phyloP scores from a whole-genome alignment of 2,797 vertebrate species.

The Enteromius trimaculatus region DNA sequence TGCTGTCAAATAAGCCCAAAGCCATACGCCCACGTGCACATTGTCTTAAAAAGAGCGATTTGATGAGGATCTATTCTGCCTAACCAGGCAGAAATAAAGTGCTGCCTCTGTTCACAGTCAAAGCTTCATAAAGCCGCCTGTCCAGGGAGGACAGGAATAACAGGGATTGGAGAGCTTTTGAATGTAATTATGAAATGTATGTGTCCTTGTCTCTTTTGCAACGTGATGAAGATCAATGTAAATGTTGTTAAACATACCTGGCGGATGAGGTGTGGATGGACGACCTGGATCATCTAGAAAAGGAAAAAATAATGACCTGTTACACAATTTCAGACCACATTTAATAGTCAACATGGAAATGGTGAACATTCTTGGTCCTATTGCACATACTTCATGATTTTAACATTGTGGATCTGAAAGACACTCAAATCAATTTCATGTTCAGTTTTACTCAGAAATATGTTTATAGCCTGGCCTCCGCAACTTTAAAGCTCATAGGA shows the following conservation, averaged over 20 bases:
- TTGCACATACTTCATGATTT: not conserved
- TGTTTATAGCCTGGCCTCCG: not conserved
- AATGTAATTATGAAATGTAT: conserved; percentile 30
- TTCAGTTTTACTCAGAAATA: not conserved
- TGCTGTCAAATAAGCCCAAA: conserved; percentile 79
- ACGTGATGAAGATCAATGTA: not conserved
- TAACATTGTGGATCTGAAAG: not conserved
- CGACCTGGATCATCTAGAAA: conserved; percentile 1
- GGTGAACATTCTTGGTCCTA: not conserved
- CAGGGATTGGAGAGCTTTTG: conserved; percentile 1
- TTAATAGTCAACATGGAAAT: not conserved
- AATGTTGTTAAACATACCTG: not conserved
- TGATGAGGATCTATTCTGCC: conserved; percentile 67
- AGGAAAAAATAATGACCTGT: not conserved
- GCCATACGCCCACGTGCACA: conserved; percentile 76
- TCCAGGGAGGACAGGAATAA: conserved; percentile 34
- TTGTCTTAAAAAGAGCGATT: conserved; percentile 73
- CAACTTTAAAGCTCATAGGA: no score
- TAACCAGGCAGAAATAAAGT: conserved; percentile 64
- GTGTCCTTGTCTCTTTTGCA: not conserved
- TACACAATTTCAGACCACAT: no score
- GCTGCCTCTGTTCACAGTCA: conserved; percentile 56
- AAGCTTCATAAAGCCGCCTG: conserved; percentile 37
- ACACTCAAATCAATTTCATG: not conserved
- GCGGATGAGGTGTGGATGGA: not conserved